A percentile compares a stretch with the other conserved stretches of the same genome.
These are phyloP conservation scores for Oopsacas minuta DNA, from an alignment of 37 sponge, comb jelly and placozoan genomes.

Conservation along the genomic window DNA sequence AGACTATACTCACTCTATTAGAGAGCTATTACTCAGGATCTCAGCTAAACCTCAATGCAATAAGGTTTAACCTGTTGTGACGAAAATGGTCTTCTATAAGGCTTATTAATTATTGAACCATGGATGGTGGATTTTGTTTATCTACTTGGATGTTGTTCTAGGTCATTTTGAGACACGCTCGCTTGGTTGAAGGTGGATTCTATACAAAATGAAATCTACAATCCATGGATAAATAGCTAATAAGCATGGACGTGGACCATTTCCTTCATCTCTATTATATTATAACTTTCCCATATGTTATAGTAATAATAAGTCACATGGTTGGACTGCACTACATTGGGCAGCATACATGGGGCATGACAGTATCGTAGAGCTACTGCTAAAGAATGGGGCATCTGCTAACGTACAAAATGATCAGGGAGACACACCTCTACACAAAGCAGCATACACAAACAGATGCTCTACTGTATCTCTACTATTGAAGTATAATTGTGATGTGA, in stretches of 20 bases:
- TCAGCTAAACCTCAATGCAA: background rate
- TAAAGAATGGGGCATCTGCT: background rate
- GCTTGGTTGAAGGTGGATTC: too few species aligned
- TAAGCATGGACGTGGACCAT: too few species aligned
- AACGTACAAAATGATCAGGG: background rate
- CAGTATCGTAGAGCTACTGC: background rate
- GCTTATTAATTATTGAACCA: too few species aligned
- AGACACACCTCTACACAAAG: slow-evolving; percentile 3
- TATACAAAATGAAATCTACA: too few species aligned
- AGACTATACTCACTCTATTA: background rate
- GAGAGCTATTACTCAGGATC: slow-evolving; percentile 15
- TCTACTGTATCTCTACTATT: background rate
- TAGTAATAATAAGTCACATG: background rate
- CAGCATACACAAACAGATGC: background rate
- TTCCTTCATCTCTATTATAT: too few species aligned
- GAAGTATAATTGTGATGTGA: background rate
- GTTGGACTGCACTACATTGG: background rate
- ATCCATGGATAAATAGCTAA: too few species aligned
- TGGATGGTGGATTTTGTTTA: too few species aligned
- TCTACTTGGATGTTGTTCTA: too few species aligned
- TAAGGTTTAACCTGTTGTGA: too few species aligned
- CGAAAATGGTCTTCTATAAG: too few species aligned
- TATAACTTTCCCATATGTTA: background rate
- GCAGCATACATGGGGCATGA: slow-evolving; percentile 6
- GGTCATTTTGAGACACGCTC: too few species aligned